Percentiles rank a stretch among this genome's conserved stretches.
phyloP scores from a whole-genome alignment of 2,797 vertebrate genomes.

The Pogoniulus pusillus region DNA sequence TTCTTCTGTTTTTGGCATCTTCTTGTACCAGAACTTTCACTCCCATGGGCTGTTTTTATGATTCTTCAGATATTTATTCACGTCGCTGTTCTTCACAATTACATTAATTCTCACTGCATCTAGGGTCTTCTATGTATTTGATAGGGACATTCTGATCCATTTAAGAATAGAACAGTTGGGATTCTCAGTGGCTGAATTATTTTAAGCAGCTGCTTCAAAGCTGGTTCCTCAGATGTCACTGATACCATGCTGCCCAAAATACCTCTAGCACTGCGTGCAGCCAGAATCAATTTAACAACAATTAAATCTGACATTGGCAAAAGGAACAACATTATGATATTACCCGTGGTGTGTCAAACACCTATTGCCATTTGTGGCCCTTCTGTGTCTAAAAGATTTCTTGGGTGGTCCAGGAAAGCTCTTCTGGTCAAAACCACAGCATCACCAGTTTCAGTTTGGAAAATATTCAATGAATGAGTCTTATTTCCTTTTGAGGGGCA shows the following conservation, averaged over 20 bases:
- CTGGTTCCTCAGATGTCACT: background rate
- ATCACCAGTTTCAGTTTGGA: background rate
- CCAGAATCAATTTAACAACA: background rate
- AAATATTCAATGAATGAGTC: background rate
- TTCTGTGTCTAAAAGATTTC: background rate
- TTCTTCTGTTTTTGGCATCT: background rate
- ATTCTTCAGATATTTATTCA: background rate
- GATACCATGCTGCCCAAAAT: background rate
- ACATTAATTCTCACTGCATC: background rate
- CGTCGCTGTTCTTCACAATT: background rate
- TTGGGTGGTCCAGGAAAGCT: background rate
- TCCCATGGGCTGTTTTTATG: background rate
- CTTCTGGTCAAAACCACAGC: background rate
- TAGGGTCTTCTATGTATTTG: background rate
- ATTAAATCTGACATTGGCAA: background rate
- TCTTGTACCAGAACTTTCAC: background rate
- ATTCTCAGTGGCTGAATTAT: background rate
- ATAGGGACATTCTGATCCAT: background rate
- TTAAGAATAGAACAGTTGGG: background rate
- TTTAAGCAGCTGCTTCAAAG: background rate
- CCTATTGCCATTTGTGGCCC: background rate
- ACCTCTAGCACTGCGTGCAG: background rate
- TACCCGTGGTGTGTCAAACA: background rate
- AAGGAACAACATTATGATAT: background rate
- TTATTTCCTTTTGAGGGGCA: background rate